phyloP scores from a whole-genome alignment of 2,113 vertebrate genomes.

The Melanostigma gelatinosum region DNA sequence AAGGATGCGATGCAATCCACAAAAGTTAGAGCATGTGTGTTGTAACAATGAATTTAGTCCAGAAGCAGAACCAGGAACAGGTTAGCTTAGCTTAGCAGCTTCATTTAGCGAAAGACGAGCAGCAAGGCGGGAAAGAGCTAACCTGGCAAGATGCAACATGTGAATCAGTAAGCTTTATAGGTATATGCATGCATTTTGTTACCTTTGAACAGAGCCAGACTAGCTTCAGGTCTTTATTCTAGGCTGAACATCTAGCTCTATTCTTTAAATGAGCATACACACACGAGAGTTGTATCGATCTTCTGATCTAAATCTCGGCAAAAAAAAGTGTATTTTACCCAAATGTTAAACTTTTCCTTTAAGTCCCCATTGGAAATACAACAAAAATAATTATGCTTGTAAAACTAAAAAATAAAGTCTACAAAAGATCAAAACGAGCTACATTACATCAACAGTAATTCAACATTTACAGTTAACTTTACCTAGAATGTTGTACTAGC shows the following conservation, averaged over 20 bases:
- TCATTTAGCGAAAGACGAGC: background rate
- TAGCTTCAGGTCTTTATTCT: no score
- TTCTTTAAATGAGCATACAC: no score
- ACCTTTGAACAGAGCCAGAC: no score
- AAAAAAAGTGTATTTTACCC: no score
- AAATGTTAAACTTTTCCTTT: background rate
- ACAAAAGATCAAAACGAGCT: background rate
- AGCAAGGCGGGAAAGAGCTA: no score
- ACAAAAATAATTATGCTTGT: background rate
- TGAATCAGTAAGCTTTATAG: no score
- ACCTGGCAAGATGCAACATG: no score
- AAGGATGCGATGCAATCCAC: background rate
- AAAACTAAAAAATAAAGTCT: background rate
- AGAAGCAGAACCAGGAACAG: background rate
- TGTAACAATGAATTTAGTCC: background rate
- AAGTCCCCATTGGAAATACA: no score
- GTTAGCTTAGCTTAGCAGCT: background rate
- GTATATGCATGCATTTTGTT: no score
- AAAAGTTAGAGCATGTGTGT: background rate
- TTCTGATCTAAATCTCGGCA: no score
- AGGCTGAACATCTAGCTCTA: no score
- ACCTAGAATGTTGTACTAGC: background rate
- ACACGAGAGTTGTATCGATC: no score
- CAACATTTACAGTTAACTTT: background rate
- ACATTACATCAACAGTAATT: background rate